Conservation (phyloP, 2,113 vertebrate species). For the Colaptes auratus region DNA sequence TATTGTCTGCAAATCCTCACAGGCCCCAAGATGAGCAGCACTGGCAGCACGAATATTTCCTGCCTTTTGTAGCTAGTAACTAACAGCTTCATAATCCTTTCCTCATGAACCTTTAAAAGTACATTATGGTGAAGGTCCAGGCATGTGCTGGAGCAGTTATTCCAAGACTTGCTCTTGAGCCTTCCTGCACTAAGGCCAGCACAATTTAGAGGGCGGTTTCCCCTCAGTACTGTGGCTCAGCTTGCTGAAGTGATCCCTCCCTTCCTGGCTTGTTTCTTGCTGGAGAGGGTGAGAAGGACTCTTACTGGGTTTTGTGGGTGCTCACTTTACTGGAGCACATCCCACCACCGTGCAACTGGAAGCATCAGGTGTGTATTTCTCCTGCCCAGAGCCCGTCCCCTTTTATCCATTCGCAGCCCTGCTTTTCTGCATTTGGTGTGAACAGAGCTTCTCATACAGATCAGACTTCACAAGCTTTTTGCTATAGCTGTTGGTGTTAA, state of each 20-base stretch:
- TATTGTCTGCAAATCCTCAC: not conserved
- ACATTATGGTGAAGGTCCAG: not conserved
- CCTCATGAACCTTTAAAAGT: not conserved
- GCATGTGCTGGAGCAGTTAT: rapidly evolving
- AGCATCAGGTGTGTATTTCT: not conserved
- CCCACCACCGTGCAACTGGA: not conserved
- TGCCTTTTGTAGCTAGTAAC: not conserved
- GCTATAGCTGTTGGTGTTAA: conserved; percentile 17
- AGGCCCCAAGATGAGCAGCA: not conserved
- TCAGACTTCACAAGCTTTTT: not conserved
- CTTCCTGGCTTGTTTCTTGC: not conserved
- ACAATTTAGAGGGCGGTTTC: not conserved
- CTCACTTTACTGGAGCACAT: not conserved
- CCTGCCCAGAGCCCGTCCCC: not conserved
- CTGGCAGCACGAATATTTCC: not conserved
- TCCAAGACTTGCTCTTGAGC: not conserved
- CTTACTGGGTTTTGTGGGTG: not conserved
- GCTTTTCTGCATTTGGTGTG: not conserved
- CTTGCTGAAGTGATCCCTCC: not conserved
- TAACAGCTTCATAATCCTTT: not conserved
- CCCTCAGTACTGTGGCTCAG: not conserved
- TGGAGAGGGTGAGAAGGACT: not conserved
- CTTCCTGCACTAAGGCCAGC: not conserved
- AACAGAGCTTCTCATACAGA: not conserved
- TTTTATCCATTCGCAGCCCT: not conserved